Percentiles rank a stretch among this genome's conserved stretches.
These are phyloP conservation scores for Chinchilla lanigera DNA, from an alignment of 2,113 vertebrate species.

Conservation along the genomic window DNA sequence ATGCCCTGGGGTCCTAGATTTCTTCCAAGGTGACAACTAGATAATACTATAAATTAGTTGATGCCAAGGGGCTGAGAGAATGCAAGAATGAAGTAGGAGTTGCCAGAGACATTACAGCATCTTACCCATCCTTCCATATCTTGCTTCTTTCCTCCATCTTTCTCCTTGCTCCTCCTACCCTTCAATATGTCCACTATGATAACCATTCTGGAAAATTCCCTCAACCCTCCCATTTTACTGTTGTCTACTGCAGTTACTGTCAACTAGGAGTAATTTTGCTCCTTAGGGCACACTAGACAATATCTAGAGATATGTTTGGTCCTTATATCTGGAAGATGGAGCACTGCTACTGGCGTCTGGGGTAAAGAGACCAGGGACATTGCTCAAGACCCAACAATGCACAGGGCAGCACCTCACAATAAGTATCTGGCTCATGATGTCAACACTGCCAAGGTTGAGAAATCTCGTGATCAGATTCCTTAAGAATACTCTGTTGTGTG, in stretches of 20 bases:
- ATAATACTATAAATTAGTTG: slow-evolving; percentile 42
- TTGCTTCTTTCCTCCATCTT: neutral
- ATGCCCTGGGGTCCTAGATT: neutral
- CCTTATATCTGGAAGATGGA: neutral
- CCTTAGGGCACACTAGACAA: neutral
- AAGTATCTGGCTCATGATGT: neutral
- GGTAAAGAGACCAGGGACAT: neutral
- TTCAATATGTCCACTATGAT: neutral
- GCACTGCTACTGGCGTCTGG: neutral
- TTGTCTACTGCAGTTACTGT: neutral
- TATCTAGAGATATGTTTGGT: neutral
- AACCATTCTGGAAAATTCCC: neutral
- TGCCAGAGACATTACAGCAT: neutral
- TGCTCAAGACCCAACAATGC: neutral
- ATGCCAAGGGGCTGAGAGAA: neutral
- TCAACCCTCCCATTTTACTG: neutral
- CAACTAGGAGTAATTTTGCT: neutral
- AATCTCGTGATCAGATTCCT: neutral
- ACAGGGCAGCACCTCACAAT: neutral
- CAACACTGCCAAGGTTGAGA: neutral
- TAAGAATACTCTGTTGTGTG: neutral
- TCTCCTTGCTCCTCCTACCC: neutral
- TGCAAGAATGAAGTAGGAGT: neutral
- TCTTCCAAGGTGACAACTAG: slow-evolving; percentile 17
- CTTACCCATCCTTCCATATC: too few species aligned